Conservation (phyloP, 2,797 vertebrate species). For the Schizopygopsis pylzovi region DNA sequence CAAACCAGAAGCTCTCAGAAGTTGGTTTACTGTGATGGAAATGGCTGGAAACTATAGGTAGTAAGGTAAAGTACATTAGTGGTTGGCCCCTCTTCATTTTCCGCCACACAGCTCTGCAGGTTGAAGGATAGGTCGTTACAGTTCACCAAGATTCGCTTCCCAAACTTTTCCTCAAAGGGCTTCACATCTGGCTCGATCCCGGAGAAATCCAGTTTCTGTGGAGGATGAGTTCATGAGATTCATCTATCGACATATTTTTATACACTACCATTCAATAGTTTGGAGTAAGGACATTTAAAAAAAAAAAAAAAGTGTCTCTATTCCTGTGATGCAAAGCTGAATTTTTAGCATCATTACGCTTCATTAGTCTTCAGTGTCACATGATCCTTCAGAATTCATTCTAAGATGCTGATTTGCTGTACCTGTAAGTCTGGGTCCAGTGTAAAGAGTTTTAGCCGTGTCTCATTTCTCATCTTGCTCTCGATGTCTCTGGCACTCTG, state of each 20-base stretch:
- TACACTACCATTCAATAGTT: background rate
- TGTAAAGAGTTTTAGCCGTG: slow-evolving; percentile 92
- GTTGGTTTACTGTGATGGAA: no score
- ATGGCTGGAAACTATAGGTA: background rate
- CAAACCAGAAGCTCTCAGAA: background rate
- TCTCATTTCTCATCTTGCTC: slow-evolving; percentile 91
- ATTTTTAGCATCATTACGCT: background rate
- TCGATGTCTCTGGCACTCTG: slow-evolving; percentile 94
- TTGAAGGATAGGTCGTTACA: slow-evolving; percentile 98
- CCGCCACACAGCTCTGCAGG: slow-evolving; percentile 95
- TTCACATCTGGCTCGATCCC: slow-evolving; percentile 91
- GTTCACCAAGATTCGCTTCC: slow-evolving; percentile 92
- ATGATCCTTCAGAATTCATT: background rate
- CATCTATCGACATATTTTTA: background rate
- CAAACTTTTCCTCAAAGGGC: slow-evolving; percentile 97
- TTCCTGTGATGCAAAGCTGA: background rate
- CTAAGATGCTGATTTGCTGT: background rate
- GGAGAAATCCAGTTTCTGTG: slow-evolving; percentile 93
- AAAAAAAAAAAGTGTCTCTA: background rate
- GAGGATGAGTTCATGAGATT: background rate
- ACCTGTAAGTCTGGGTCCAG: slow-evolving; percentile 98
- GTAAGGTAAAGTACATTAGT: slow-evolving; percentile 85
- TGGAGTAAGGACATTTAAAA: background rate
- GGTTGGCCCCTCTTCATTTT: slow-evolving; percentile 98
- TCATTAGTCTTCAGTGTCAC: background rate